Evolutionary conservation across 2,797 vertebrate genomes (phyloP).

Genomic region (Bovichtus diacanthus): DNA sequence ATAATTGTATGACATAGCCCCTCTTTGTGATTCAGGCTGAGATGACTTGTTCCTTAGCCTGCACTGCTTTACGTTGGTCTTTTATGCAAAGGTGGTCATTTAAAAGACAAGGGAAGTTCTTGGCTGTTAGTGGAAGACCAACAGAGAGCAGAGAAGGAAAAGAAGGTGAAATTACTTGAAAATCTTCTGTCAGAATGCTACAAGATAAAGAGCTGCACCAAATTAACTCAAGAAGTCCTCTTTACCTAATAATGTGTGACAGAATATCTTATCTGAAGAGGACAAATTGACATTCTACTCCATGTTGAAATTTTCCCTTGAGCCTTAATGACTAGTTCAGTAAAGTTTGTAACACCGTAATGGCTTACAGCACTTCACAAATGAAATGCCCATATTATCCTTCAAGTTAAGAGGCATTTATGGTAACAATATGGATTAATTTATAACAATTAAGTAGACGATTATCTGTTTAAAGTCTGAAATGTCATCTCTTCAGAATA

Average conservation of each 20-base stretch:
- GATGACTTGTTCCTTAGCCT: background rate
- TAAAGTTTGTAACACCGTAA: background rate
- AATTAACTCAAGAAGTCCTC: constrained; percentile 37
- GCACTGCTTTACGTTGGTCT: background rate
- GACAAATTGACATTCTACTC: constrained; percentile 29
- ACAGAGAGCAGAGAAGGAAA: background rate
- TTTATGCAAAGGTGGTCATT: constrained; percentile 4
- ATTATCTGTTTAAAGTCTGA: constrained; percentile 12
- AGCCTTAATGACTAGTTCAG: constrained; percentile 10
- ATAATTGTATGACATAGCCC: background rate
- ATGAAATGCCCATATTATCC: background rate
- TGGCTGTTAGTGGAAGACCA: background rate
- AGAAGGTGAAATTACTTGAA: background rate
- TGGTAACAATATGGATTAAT: background rate
- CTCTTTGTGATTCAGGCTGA: background rate
- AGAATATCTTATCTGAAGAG: constrained; percentile 41
- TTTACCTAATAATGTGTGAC: constrained; percentile 35
- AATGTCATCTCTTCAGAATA: background rate
- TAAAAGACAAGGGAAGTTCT: constrained; percentile 5
- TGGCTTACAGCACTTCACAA: background rate
- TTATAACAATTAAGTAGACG: background rate
- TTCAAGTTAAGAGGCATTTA: constrained; percentile 14
- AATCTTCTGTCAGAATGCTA: constrained; percentile 16
- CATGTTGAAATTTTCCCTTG: background rate
- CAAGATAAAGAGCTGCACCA: constrained; percentile 21